Conservation (phyloP, 2,113 vertebrate genomes). For the Caracal caracal region DNA sequence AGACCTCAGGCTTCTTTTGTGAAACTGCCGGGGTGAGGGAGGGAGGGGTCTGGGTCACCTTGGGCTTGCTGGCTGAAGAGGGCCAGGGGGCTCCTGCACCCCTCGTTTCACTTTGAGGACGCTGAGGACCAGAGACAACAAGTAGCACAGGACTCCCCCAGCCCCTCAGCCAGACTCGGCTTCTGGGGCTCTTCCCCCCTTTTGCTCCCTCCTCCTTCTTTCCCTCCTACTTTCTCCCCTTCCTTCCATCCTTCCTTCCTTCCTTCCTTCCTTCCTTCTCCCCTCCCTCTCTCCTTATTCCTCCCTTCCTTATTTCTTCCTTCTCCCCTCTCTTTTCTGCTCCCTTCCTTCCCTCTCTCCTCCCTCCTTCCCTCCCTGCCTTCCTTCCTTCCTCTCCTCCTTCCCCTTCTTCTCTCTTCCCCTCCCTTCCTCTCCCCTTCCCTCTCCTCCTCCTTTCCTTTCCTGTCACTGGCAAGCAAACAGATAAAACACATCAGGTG, state of each 20-base stretch:
- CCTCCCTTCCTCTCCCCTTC: no score
- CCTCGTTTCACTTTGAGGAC: background rate
- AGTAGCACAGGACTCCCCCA: background rate
- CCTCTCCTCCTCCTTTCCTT: no score
- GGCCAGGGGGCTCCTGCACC: background rate
- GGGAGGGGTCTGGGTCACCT: slow-evolving; percentile 68
- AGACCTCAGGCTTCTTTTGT: background rate
- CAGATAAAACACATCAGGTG: background rate
- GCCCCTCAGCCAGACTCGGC: background rate
- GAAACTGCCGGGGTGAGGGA: background rate
- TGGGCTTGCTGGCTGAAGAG: slow-evolving; percentile 24
- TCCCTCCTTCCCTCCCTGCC: accelerated
- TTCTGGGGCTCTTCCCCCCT: background rate
- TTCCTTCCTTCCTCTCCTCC: accelerated
- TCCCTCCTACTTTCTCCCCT: accelerated
- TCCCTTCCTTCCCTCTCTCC: accelerated
- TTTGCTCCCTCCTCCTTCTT: accelerated
- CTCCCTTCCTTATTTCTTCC: accelerated
- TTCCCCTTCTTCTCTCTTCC: no score
- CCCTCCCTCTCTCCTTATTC: no score
- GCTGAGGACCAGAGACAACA: background rate
- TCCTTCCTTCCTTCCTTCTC: accelerated
- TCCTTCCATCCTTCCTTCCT: accelerated
- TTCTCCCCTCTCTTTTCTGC: accelerated
- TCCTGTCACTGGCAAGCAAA: background rate